A percentile compares a stretch with the other conserved stretches of the same genome.
These are phyloP conservation scores for Baccha elongata DNA, from an alignment of 2,888 invertebrate genomes.

Conservation along the genomic window DNA sequence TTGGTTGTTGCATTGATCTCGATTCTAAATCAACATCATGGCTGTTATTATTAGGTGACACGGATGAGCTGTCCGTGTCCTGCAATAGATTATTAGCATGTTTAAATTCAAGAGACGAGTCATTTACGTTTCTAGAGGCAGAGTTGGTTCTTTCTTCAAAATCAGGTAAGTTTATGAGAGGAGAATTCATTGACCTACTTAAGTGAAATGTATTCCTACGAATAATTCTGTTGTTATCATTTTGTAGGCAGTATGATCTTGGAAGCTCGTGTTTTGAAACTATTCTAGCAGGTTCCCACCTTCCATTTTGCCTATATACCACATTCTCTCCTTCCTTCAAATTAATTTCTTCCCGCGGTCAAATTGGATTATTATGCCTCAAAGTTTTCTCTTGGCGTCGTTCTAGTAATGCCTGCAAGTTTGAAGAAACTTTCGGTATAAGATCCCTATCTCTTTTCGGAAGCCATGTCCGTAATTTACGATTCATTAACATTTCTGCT, in stretches of 20 bases:
- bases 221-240: slow-evolving; percentile 48
- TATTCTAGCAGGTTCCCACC: slow-evolving; percentile 36
- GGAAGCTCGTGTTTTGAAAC: slow-evolving; percentile 33
- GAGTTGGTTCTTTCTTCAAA: not conserved
- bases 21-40: too few species aligned
- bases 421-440: too few species aligned
- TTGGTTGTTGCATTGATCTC: too few species aligned
- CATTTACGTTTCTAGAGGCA: not conserved
- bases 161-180: not conserved
- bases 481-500: slow-evolving; percentile 49
- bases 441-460: slow-evolving; percentile 45
- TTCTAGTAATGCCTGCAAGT: slow-evolving; percentile 14
- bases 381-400: slow-evolving; percentile 4
- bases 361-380: not conserved
- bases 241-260: slow-evolving; percentile 31
- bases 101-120: not conserved
- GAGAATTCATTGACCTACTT: slow-evolving; percentile 9
- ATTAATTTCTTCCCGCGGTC: slow-evolving; percentile 1
- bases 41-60: too few species aligned
- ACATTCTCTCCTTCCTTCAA: slow-evolving; percentile 20
- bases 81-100: too few species aligned
- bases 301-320: slow-evolving; percentile 15
- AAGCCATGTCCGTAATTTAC: slow-evolving; percentile 31
- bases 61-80: too few species aligned
- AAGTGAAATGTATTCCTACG: slow-evolving; percentile 39